phyloP scores from a whole-genome alignment of 2,797 vertebrate genomes.

The Odontamblyopus rebecca region DNA sequence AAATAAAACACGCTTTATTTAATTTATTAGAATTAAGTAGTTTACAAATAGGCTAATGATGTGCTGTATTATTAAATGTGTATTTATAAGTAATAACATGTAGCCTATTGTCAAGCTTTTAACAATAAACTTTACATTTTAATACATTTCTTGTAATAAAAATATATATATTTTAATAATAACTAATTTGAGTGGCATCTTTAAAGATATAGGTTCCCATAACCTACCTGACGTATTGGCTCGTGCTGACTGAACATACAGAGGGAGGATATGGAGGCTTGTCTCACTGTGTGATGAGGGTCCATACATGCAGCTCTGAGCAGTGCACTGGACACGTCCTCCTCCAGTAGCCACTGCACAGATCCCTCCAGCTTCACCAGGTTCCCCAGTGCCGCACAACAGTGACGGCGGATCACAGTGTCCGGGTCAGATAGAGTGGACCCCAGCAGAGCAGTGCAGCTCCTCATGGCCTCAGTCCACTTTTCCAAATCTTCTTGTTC shows the following conservation, averaged over 20 bases:
- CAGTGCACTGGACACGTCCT: conserved; percentile 70
- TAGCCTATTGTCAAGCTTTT: too few relatives aligned
- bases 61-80: too few relatives aligned
- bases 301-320: conserved; percentile 82
- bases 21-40: background rate
- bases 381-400: conserved; percentile 83
- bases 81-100: background rate
- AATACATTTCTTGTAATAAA: background rate
- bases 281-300: conserved; percentile 79
- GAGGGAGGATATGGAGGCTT: conserved; percentile 83
- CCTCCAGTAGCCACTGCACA: conserved; percentile 70
- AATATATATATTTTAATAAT: background rate
- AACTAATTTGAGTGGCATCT: background rate
- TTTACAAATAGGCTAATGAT: background rate
- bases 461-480: conserved; percentile 67
- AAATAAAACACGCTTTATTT: conserved; percentile 14
- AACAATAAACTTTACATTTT: too few relatives aligned
- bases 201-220: background rate
- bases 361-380: conserved; percentile 62
- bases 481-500: conserved; percentile 22
- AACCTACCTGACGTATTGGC: conserved; percentile 78
- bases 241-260: conserved; percentile 76
- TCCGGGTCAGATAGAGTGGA: conserved; percentile 78
- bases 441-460: conserved; percentile 64
- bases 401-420: conserved; percentile 80